Evolutionary conservation across 2,113 vertebrate genomes (phyloP), one percentile per base, ranked within the genome.

Genomic region (Callospermophilus lateralis): DNA sequence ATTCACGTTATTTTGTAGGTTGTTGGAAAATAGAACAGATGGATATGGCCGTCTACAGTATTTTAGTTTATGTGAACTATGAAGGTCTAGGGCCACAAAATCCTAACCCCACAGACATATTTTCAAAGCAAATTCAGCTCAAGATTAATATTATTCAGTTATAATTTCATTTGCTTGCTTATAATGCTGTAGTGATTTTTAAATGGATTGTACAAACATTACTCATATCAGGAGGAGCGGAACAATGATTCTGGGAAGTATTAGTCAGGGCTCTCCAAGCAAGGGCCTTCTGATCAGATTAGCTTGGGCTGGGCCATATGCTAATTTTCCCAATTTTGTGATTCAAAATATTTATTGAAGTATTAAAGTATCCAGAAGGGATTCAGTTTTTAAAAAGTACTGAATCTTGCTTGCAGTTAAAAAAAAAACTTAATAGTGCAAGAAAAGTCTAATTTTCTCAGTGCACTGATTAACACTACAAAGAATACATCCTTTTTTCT

Each of bases 71-170:
- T 81, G 16, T 67, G 32, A 80, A 10, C 55, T 39, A 30, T 53
- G n/a, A 78, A 90, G 17, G 53, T 74, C 88, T 95, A 85, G 78
- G 48, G 84, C 32, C 63, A 70, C 42, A 90, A n/a, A 76, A 65
- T 90, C 55, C 42, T 89, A 85, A 89, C 11, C 48, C 24, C 12
- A 58, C 24, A 76, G 74, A 86, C 32, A 94, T 58, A 89, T 81
- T 90, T 89, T 70, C 84, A 89, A 88, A 85, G 55, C 30, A 96
- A 90, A 97, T 78, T 22, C 8, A 97, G 61, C 10, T 81, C 86
- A 95, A 89, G 85, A 95, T 94, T 85, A 94, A 86, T 96, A 96
- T 96, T 88, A 91, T 94, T 89, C 89, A 78, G 53, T 95, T 97
- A 94, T 94, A 67, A 85, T 90, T 97, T 94, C 68, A 81, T 97